Conservation (phyloP, 1,140 invertebrate species). For the Zaprionus ornatus region DNA sequence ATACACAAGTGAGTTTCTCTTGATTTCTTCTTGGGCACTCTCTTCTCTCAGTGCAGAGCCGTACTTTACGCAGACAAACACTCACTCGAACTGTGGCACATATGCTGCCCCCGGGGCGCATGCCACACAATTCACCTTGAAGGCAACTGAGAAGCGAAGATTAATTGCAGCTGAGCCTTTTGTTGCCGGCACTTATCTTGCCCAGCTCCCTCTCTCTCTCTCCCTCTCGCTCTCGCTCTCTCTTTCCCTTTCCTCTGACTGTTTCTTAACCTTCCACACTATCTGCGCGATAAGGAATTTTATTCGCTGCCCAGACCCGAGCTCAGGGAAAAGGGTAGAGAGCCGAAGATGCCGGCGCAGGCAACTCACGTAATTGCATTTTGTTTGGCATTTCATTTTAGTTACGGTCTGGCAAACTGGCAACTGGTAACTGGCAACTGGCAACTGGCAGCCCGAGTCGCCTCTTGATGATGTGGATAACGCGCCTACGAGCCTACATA, state of each 20-base stretch:
- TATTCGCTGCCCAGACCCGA: conserved; percentile 56
- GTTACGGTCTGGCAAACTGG: conserved; percentile 76
- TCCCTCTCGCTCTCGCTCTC: background rate
- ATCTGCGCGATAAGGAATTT: conserved; percentile 73
- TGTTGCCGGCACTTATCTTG: conserved; percentile 68
- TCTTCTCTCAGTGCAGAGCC: conserved; percentile 5
- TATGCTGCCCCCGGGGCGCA: conserved; percentile 66
- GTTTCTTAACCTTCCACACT: conserved; percentile 12
- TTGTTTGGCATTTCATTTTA: conserved; percentile 82
- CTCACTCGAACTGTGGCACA: conserved; percentile 6
- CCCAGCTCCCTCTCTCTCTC: conserved; percentile 14
- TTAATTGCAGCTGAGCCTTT: conserved; percentile 77
- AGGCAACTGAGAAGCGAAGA: conserved; percentile 80
- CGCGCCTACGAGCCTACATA: conserved; percentile 71
- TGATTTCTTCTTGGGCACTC: background rate
- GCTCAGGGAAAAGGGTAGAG: conserved; percentile 39
- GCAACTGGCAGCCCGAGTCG: conserved; percentile 42
- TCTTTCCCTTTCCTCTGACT: background rate
- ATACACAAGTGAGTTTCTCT: background rate
- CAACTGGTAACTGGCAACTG: conserved; percentile 65
- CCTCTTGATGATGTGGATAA: conserved; percentile 46
- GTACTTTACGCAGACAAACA: conserved; percentile 17
- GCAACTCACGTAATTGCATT: conserved; percentile 77
- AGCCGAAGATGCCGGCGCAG: conserved; percentile 4
- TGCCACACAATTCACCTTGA: conserved; percentile 80